phyloP scores from a whole-genome alignment of 2,797 vertebrate genomes.

The Cynodonichthys magdalenae region DNA sequence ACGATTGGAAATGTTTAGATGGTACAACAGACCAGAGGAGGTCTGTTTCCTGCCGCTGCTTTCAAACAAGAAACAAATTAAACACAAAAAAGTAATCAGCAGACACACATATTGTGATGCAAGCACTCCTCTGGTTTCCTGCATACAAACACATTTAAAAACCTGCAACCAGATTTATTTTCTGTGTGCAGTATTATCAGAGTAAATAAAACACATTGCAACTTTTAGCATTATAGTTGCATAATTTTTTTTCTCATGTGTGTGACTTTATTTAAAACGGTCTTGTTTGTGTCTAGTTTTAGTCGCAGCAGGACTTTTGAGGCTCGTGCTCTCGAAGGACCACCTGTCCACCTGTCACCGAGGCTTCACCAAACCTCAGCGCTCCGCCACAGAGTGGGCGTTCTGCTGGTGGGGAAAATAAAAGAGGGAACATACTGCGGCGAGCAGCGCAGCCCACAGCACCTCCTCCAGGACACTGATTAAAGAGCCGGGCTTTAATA shows the following conservation, averaged over 20 bases:
- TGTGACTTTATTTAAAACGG: too few relatives aligned
- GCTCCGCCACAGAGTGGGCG: conserved; percentile 60
- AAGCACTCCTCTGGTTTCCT: conserved; percentile 10
- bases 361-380: conserved; percentile 47
- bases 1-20: conserved; percentile 81
- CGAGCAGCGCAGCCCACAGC: conserved; percentile 60
- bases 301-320: conserved; percentile 5
- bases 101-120: conserved; percentile 34
- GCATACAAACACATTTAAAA: conserved; percentile 23
- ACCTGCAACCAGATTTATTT: conserved; percentile 18
- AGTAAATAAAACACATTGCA: too few relatives aligned
- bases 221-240: too few relatives aligned
- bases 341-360: conserved; percentile 69
- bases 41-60: conserved; percentile 55
- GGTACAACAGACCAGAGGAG: conserved; percentile 65
- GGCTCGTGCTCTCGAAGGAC: conserved; percentile 22
- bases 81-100: conserved; percentile 67
- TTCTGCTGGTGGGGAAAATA: conserved; percentile 77
- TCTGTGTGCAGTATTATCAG: too few relatives aligned
- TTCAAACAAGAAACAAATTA: conserved; percentile 63
- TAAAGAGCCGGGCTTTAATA: conserved; percentile 77
- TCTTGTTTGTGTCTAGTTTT: conserved; percentile 25
- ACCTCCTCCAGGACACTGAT: conserved; percentile 74
- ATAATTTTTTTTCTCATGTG: too few relatives aligned
- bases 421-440: conserved; percentile 71